Base-by-base conservation (phyloP, 2,888 invertebrate genomes). In the Lydus trimaculatus region DNA sequence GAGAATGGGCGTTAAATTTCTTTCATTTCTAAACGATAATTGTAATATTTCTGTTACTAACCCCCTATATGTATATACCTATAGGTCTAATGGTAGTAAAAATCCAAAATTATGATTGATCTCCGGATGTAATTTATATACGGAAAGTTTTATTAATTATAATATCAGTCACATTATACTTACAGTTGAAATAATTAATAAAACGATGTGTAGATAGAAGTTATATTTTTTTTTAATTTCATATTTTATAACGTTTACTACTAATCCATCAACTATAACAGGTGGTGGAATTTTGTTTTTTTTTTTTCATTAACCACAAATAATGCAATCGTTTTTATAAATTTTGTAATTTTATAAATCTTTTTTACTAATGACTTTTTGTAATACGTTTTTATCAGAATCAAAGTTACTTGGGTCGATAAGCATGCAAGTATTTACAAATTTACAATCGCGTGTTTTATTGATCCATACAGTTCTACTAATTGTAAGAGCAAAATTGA, bases 121-220 rank as follows among this genome's bases (percentile, higher is more conserved):
- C 48, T 20, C 48, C 70, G 70, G 70, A 70, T 67, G 70, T 70
- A 70, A 70, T 70, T 70, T 66, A 64, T 70, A 64, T 25, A 63
- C 52, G 58, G 2, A 1, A 20, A 48, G n/a, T 48, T 69, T 65
- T 70, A 70, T 70, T 70, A 67, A 70, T 70, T 70, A 67, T 70
- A 65, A 67, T 62, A 70, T 70, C n/a, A n/a, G n/a, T n/a, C 65
- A 67, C 67, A 70, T 61, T 17, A 43, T 43, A 36, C 67, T 63
- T 23, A 28, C 52, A 11, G 25, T 63, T 25, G 28, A 52, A 63
- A 4, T 59, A 33, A 48, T 48, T 20, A 48, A 23, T 20, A 48
- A 3, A 48, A 20, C 23, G 9, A 20, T 11, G 20, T 48, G 48
- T 48, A 9, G 48, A 20, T 48, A 39, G 15, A 9, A 33, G 39